Percentiles rank a stretch among this genome's conserved stretches.
phyloP scores from a whole-genome alignment of 2,797 vertebrate genomes.

The Danio aesculapii region DNA sequence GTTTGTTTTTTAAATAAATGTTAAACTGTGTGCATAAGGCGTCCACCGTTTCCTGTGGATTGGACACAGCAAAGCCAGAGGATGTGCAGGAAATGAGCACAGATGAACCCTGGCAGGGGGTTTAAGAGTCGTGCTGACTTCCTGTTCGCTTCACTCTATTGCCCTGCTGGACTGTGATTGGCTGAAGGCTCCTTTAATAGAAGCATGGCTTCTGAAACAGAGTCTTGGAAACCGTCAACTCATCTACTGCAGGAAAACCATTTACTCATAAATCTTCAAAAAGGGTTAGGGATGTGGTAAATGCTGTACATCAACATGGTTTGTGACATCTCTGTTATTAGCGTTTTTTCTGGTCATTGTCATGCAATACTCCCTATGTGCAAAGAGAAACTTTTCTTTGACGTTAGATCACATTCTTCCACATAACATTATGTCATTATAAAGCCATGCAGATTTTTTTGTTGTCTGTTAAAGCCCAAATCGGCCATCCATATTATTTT shows the following conservation, averaged over 20 bases:
- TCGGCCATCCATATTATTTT: no score
- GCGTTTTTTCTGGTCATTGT: conserved; percentile 18
- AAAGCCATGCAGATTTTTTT: no score
- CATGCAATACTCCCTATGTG: neutral
- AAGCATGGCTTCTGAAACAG: conserved; percentile 64
- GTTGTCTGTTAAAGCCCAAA: no score
- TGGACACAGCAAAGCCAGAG: conserved; percentile 68
- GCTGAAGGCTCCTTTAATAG: conserved; percentile 84
- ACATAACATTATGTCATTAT: no score
- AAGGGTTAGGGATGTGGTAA: conserved; percentile 18
- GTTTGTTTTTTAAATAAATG: conserved; percentile 22
- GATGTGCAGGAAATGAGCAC: conserved; percentile 74
- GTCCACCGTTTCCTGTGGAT: conserved; percentile 74
- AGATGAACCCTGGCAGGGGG: conserved; percentile 70
- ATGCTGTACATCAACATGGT: neutral
- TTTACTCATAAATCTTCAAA: conserved; percentile 27
- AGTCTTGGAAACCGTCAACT: conserved; percentile 59
- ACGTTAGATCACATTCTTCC: no score
- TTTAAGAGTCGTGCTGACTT: conserved; percentile 66
- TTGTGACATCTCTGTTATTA: neutral
- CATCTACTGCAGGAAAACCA: conserved; percentile 53
- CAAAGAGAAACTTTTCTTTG: neutral
- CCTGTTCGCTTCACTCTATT: conserved; percentile 69
- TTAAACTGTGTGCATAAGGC: conserved; percentile 44
- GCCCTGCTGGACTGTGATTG: conserved; percentile 76